phyloP scores from a whole-genome alignment of 2,113 vertebrate genomes.

The Sciurus niger region DNA sequence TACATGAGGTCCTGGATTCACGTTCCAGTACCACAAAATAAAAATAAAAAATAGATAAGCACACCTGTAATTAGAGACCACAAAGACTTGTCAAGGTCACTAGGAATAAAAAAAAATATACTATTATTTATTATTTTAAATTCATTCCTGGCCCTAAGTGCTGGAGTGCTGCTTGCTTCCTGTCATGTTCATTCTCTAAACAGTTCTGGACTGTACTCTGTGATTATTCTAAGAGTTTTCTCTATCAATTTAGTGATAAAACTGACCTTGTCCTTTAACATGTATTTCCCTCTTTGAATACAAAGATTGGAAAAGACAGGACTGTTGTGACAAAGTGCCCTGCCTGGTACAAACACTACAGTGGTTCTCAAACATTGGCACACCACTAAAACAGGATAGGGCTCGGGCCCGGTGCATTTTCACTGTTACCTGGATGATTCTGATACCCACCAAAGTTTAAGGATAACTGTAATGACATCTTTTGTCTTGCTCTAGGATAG shows the following conservation, averaged over 20 bases:
- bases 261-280: slow-evolving; percentile 30
- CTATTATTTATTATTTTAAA: slow-evolving; percentile 57
- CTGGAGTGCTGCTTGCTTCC: neutral
- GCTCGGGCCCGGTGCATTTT: neutral
- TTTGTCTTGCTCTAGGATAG: neutral
- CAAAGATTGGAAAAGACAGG: slow-evolving; percentile 32
- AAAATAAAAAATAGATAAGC: neutral
- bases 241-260: slow-evolving; percentile 61
- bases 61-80: slow-evolving; percentile 62
- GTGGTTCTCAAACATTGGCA: neutral
- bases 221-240: slow-evolving; percentile 50
- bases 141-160: slow-evolving; percentile 10
- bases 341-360: neutral
- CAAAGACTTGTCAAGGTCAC: slow-evolving; percentile 59
- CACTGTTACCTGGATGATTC: neutral
- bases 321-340: slow-evolving; percentile 4
- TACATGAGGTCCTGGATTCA: neutral
- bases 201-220: neutral
- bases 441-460: neutral
- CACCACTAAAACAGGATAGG: neutral
- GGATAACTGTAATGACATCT: neutral
- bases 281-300: slow-evolving; percentile 44
- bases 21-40: neutral
- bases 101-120: neutral
- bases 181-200: slow-evolving; percentile 43